These are phyloP conservation scores for Drosophila ercepeae DNA, from an alignment of 1,140 invertebrate species.

Conservation along the genomic window DNA sequence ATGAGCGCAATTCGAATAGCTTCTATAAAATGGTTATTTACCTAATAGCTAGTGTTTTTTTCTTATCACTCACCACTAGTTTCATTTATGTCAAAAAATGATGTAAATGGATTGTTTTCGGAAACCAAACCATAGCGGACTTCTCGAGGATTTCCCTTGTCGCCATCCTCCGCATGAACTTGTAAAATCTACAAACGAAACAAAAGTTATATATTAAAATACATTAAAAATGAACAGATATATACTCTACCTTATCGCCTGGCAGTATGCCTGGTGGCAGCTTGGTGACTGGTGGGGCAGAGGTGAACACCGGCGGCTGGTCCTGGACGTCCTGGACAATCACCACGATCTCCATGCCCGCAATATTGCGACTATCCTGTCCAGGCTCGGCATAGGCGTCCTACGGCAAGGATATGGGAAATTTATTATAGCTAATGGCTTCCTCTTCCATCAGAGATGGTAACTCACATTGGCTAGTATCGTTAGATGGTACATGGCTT, in stretches of 20 bases:
- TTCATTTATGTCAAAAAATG: slow-evolving; percentile 93
- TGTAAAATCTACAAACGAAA: slow-evolving; percentile 86
- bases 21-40: background rate
- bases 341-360: slow-evolving; percentile 90
- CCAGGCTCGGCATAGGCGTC: slow-evolving; percentile 92
- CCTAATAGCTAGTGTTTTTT: background rate
- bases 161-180: slow-evolving; percentile 94
- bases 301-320: slow-evolving; percentile 92
- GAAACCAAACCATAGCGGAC: slow-evolving; percentile 93
- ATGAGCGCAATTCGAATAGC: background rate
- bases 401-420: slow-evolving; percentile 83
- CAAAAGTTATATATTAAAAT: slow-evolving; percentile 4
- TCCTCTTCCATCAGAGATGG: slow-evolving; percentile 20
- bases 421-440: background rate
- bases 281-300: slow-evolving; percentile 91
- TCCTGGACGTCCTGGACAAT: slow-evolving; percentile 94
- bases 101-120: slow-evolving; percentile 91
- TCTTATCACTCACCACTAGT: slow-evolving; percentile 87
- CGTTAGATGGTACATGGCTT: slow-evolving; percentile 92
- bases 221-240: background rate
- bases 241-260: slow-evolving; percentile 85
- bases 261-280: slow-evolving; percentile 87
- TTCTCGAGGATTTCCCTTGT: slow-evolving; percentile 91
- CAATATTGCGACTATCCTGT: slow-evolving; percentile 93
- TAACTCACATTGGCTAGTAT: slow-evolving; percentile 91